phyloP scores from a whole-genome alignment of 1,140 invertebrate genomes.

The Mya arenaria region DNA sequence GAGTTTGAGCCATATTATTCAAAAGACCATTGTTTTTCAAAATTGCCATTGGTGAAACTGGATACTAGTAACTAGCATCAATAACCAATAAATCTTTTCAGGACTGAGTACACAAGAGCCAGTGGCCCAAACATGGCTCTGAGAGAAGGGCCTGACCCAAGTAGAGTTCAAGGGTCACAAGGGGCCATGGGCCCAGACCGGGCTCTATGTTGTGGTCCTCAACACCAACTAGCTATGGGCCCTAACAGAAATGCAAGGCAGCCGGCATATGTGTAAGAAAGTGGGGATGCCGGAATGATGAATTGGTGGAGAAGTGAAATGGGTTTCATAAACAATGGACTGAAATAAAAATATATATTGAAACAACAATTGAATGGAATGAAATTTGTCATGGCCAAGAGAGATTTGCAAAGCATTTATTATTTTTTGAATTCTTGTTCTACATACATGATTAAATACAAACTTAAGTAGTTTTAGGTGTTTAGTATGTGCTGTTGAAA shows the following conservation, averaged over 20 bases:
- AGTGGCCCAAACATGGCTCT: constrained; percentile 47
- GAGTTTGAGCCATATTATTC: too few relatives aligned
- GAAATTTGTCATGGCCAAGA: too few relatives aligned
- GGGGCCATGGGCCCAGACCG: constrained; percentile 46
- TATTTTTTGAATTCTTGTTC: too few relatives aligned
- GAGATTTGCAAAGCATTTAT: too few relatives aligned
- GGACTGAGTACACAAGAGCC: constrained; percentile 37
- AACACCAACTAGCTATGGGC: not conserved
- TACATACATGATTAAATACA: too few relatives aligned
- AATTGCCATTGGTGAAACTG: too few relatives aligned
- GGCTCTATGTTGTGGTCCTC: constrained; percentile 43
- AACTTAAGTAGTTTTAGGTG: too few relatives aligned
- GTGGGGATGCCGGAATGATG: not conserved
- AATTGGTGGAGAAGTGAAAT: not conserved
- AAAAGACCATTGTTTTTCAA: not conserved
- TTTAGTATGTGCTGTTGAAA: too few relatives aligned
- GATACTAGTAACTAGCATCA: too few relatives aligned
- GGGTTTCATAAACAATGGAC: not conserved
- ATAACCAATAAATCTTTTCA: not conserved
- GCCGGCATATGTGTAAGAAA: not conserved
- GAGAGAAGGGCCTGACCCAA: constrained; percentile 35
- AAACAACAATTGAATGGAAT: too few relatives aligned
- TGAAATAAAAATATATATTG: not conserved
- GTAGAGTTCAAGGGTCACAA: constrained; percentile 36
- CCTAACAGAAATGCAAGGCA: not conserved